These are phyloP conservation scores for Baronia brevicornis DNA, from an alignment of 2,888 invertebrate genomes.

Conservation along the genomic window DNA sequence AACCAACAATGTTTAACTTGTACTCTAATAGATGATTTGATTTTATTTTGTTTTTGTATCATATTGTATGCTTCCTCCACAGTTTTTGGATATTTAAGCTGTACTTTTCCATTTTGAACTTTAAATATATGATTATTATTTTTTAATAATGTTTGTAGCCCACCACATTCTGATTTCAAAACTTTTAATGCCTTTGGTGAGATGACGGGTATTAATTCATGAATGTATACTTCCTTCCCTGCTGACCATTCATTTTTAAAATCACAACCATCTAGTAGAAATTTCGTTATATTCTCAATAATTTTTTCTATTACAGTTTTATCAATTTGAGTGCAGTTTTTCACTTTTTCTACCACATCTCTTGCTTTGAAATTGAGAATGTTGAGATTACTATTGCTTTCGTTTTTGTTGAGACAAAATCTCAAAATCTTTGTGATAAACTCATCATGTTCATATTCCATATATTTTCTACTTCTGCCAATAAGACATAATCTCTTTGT, in stretches of 20 bases:
- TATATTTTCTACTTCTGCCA: slow-evolving; percentile 72
- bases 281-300: slow-evolving; percentile 76
- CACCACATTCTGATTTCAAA: slow-evolving; percentile 90
- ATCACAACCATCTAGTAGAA: slow-evolving; percentile 68
- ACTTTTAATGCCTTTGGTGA: slow-evolving; percentile 75
- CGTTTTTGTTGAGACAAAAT: no score
- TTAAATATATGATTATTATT: slow-evolving; percentile 89
- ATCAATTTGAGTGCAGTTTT: slow-evolving; percentile 91
- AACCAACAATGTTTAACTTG: slow-evolving; percentile 89
- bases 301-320: slow-evolving; percentile 77
- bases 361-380: slow-evolving; percentile 78
- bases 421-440: slow-evolving; percentile 60
- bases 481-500: slow-evolving; percentile 92
- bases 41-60: slow-evolving; percentile 54
- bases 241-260: slow-evolving; percentile 74
- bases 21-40: slow-evolving; percentile 34
- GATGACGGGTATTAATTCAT: slow-evolving; percentile 77
- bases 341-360: slow-evolving; percentile 80
- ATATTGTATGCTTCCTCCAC: slow-evolving; percentile 41
- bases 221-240: slow-evolving; percentile 77
- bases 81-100: slow-evolving; percentile 78
- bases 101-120: slow-evolving; percentile 79
- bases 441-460: slow-evolving; percentile 37
- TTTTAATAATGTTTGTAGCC: slow-evolving; percentile 88
- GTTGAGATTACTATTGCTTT: slow-evolving; percentile 41